Evolutionary conservation across 2,888 invertebrate genomes (phyloP).

Genomic region (Lissonota sp.): DNA sequence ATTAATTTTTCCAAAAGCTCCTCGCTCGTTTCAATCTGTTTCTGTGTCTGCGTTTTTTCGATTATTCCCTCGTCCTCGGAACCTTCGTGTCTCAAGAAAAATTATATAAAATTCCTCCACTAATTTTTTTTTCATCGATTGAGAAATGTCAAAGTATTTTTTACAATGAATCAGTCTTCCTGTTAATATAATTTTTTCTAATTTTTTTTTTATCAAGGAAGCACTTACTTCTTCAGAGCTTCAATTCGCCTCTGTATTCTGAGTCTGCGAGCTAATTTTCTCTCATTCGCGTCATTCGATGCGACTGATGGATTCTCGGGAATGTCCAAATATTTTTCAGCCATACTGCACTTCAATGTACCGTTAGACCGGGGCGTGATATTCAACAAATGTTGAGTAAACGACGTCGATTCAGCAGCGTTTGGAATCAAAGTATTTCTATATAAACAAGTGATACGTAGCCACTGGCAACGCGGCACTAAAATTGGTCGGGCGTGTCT

Average conservation of each 20-base stretch:
- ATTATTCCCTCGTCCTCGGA: slow-evolving; percentile 80
- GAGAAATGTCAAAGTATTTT: background rate
- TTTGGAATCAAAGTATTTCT: background rate
- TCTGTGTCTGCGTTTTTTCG: slow-evolving; percentile 86
- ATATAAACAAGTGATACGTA: slow-evolving; percentile 29
- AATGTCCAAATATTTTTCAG: slow-evolving; percentile 79
- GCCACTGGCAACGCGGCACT: slow-evolving; percentile 13
- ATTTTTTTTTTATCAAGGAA: slow-evolving; percentile 3
- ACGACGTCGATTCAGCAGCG: background rate
- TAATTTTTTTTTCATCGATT: too few relatives aligned
- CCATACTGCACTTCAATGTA: slow-evolving; percentile 32
- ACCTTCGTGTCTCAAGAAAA: slow-evolving; percentile 68
- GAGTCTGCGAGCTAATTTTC: slow-evolving; percentile 89
- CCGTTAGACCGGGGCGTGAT: background rate
- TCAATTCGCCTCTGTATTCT: slow-evolving; percentile 88
- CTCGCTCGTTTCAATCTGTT: slow-evolving; percentile 87
- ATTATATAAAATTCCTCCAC: too few relatives aligned
- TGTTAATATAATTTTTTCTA: background rate
- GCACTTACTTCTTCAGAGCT: slow-evolving; percentile 85
- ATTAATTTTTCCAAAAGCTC: slow-evolving; percentile 88
- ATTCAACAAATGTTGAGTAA: too few relatives aligned
- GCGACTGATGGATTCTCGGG: slow-evolving; percentile 86
- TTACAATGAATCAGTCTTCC: background rate
- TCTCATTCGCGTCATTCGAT: slow-evolving; percentile 88
- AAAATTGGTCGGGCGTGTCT: background rate